Base-by-base conservation (phyloP, 2,888 invertebrate genomes). In the Tinea semifulvella region DNA sequence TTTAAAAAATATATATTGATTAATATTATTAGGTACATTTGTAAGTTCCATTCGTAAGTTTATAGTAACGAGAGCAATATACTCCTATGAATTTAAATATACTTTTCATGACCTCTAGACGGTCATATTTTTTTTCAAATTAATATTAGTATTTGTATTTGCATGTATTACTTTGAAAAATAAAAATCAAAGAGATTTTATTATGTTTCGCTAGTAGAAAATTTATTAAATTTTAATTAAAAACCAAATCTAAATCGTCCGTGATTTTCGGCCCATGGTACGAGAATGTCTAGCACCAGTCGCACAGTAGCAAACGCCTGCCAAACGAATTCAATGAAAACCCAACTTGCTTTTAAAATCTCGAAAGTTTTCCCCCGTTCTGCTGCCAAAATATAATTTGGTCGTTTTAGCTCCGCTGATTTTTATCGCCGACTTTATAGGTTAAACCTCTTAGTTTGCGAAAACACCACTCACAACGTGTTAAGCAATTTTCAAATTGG, bases 371-470 rank as follows among this genome's bases (percentile, higher is more conserved):
- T 43, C 44, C 25, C 11, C 13, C 46, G 20, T 20, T 11, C 11
- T 42, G 25, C 42, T 44, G 48, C 46, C 46, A 46, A 48, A 45
- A 44, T 36, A 46, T 46, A 48, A 48, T 48, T 48, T 48, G 46
- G 36, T 25, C 47, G 51, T 56, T 57, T 57, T 53, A 52, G 54
- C 54, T 53, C 19, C 53, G 56, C 53, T 57, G 57, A 55, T 53
- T 55, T 57, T 57, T 57, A 57, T 57, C 47, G 49, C 26, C 44
- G 42, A 42, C 47, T 44, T 50, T 53, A 46, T 52, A 38, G n/a
- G 52, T 56, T 31, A 13, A 31, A 31, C 31, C 14, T 31, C 31
- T 31, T 31, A 31, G 31, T 7, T 13, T 31, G 31, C 31, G 14
- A 31, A 31, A 31, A 31, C 31, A 31, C 11, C n/a, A 31, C 31